Conservation (phyloP, 2,888 invertebrate genomes). For the Thereva nobilitata region DNA sequence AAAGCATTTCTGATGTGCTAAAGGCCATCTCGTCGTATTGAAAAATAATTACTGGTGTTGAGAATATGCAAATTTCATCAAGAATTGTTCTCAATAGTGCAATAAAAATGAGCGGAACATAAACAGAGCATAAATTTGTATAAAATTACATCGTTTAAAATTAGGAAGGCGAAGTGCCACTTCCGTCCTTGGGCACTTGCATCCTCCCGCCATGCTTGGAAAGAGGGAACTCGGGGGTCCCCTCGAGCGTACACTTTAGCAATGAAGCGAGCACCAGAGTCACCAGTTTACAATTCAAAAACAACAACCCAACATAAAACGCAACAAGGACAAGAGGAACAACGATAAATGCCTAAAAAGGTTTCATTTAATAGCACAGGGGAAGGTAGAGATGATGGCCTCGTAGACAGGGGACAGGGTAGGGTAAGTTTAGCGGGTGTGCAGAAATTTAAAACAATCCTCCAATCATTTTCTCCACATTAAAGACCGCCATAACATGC, state of each 20-base stretch:
- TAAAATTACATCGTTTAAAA: constrained; percentile 39
- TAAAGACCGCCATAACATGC: constrained; percentile 46
- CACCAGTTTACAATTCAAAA: constrained; percentile 37
- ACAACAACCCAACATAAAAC: constrained; percentile 36
- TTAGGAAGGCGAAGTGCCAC: neutral
- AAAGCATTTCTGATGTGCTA: too few species aligned
- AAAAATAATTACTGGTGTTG: constrained; percentile 46
- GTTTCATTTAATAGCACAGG: constrained; percentile 44
- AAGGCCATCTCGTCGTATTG: constrained; percentile 39
- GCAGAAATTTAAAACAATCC: constrained; percentile 42
- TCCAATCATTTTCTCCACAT: constrained; percentile 43
- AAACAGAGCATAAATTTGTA: constrained; percentile 41
- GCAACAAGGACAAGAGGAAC: constrained; percentile 39
- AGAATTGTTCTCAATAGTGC: constrained; percentile 42
- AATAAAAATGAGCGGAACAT: constrained; percentile 41
- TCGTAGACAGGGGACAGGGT: constrained; percentile 43
- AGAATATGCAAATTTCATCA: constrained; percentile 41
- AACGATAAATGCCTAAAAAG: constrained; percentile 46
- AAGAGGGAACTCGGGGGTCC: neutral
- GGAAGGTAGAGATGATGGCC: constrained; percentile 18
- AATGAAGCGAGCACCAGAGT: neutral
- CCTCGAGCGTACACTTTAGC: neutral
- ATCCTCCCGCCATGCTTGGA: neutral
- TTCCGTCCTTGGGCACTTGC: constrained; percentile 17
- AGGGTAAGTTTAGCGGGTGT: constrained; percentile 41